phyloP scores from a whole-genome alignment of 2,113 vertebrate genomes.

The Lepus europaeus region DNA sequence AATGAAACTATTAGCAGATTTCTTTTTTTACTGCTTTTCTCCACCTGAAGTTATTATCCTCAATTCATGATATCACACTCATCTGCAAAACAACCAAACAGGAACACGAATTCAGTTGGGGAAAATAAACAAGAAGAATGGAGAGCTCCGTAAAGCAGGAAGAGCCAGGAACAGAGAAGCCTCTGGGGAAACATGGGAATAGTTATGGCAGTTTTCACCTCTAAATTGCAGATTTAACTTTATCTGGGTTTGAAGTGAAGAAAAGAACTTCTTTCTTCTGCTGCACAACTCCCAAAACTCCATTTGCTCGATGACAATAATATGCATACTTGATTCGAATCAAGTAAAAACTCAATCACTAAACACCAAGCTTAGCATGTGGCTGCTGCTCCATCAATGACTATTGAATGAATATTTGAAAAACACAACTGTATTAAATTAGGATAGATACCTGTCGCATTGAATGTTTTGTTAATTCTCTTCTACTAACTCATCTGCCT shows the following conservation, averaged over 20 bases:
- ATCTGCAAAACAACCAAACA: conserved; percentile 70
- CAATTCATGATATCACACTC: conserved; percentile 65
- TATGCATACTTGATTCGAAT: background rate
- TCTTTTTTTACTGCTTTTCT: conserved; percentile 72
- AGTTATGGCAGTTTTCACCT: background rate
- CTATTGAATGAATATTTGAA: conserved; percentile 18
- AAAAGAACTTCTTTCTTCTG: background rate
- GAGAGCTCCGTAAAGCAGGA: background rate
- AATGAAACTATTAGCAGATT: conserved; percentile 76
- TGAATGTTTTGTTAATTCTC: background rate
- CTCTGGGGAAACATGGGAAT: background rate
- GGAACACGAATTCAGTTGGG: conserved; percentile 48
- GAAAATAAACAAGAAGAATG: conserved; percentile 49
- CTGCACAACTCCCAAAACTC: background rate
- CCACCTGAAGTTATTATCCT: conserved; percentile 81
- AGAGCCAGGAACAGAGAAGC: background rate
- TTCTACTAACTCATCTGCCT: background rate
- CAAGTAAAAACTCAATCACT: background rate
- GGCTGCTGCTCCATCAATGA: background rate
- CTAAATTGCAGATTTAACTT: conserved; percentile 42
- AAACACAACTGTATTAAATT: background rate
- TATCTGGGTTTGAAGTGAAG: background rate
- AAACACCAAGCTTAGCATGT: background rate
- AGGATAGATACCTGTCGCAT: background rate
- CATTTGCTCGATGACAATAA: background rate